Evolutionary conservation across 2,113 vertebrate species (phyloP).

Genomic region (Sorex fumeus): DNA sequence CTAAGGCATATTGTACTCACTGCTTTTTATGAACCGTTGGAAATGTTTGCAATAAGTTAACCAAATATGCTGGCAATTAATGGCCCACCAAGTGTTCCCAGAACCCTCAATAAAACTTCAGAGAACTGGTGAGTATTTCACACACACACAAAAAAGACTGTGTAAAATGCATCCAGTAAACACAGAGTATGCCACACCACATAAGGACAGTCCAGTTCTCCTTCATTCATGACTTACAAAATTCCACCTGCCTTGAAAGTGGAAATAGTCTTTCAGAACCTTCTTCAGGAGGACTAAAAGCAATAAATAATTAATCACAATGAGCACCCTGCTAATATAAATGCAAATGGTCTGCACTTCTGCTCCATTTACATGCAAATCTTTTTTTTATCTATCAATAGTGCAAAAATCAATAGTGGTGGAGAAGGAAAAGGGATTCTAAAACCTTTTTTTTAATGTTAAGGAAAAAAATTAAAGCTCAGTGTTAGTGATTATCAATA

Average conservation of each 20-base stretch:
- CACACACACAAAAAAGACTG: neutral
- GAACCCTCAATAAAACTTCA: conserved; percentile 15
- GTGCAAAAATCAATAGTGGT: conserved; percentile 75
- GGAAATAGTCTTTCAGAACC: neutral
- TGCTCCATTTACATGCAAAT: conserved; percentile 78
- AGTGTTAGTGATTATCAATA: neutral
- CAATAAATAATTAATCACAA: conserved; percentile 76
- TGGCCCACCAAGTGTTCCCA: conserved; percentile 1
- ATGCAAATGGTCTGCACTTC: conserved; percentile 63
- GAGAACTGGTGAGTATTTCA: neutral
- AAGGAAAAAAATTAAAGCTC: conserved; percentile 40
- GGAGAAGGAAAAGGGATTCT: conserved; percentile 58
- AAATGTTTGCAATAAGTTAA: neutral
- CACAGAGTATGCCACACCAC: rapidly evolving
- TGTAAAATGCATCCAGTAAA: conserved; percentile 6
- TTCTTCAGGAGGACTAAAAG: conserved; percentile 22
- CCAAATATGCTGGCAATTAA: neutral
- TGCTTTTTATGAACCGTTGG: neutral
- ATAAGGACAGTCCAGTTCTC: neutral
- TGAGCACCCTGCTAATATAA: conserved; percentile 74
- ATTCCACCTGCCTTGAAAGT: neutral
- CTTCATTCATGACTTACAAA: neutral
- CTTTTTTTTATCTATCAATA: conserved; percentile 71
- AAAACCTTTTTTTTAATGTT: conserved; percentile 57
- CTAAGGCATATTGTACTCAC: neutral